Evolutionary conservation across 2,113 vertebrate species (phyloP).

Genomic region (Gymnarchus niloticus): DNA sequence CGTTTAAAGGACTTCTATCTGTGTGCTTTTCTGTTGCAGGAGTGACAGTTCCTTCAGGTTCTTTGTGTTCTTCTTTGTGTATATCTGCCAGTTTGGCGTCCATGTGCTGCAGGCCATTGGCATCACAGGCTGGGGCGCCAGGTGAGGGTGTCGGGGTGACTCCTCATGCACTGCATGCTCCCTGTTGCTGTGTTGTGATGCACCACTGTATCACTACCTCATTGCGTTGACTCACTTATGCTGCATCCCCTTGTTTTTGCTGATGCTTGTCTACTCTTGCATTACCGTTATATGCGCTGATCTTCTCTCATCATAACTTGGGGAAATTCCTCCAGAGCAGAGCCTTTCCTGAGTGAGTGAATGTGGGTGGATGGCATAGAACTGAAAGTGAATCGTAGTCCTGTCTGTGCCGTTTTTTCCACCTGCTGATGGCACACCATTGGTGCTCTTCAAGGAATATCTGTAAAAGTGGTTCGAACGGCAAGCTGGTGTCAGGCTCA

Average conservation of each 20-base stretch:
- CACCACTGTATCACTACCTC: too few relatives aligned
- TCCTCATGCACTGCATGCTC: too few relatives aligned
- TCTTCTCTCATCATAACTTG: not conserved
- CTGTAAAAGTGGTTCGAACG: not conserved
- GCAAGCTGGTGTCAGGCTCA: not conserved
- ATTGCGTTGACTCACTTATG: not conserved
- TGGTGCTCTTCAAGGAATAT: not conserved
- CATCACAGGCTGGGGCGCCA: conserved; percentile 87
- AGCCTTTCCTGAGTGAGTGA: not conserved
- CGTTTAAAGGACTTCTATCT: not conserved
- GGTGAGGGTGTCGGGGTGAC: too few relatives aligned
- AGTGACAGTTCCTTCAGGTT: conserved; percentile 97
- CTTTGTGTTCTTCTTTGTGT: conserved; percentile 98
- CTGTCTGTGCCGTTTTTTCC: not conserved
- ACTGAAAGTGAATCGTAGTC: not conserved
- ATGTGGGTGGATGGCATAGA: not conserved
- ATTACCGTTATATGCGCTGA: not conserved
- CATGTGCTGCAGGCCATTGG: conserved; percentile 91
- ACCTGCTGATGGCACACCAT: not conserved
- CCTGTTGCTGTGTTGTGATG: too few relatives aligned
- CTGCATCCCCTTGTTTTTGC: not conserved
- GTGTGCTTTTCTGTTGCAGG: conserved; percentile 56
- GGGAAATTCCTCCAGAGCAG: not conserved
- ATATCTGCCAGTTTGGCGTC: conserved; percentile 93
- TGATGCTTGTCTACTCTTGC: not conserved